Evolutionary conservation across 2,888 invertebrate species (phyloP).

Genomic region (Artemia sp.): DNA sequence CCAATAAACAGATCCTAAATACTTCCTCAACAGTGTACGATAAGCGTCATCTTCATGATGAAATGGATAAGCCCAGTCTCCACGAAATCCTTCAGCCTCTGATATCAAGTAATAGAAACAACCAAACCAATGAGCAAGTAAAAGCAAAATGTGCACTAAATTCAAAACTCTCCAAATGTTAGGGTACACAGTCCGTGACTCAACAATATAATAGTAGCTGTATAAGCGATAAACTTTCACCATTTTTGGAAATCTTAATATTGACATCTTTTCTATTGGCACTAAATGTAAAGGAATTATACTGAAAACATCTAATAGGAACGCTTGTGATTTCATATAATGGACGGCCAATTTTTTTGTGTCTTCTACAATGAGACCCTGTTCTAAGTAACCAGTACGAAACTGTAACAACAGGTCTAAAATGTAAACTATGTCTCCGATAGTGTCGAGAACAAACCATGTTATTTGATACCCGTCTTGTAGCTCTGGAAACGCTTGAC

Average conservation of each 20-base stretch:
- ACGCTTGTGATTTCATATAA: slow-evolving; percentile 65
- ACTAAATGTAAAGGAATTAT: slow-evolving; percentile 70
- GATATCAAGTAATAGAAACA: slow-evolving; percentile 90
- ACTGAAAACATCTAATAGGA: slow-evolving; percentile 63
- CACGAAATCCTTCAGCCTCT: slow-evolving; percentile 72
- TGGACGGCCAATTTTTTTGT: slow-evolving; percentile 72
- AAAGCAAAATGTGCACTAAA: slow-evolving; percentile 79
- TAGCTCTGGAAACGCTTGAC: slow-evolving; percentile 83
- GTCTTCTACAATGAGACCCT: slow-evolving; percentile 85
- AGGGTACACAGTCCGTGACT: slow-evolving; percentile 84
- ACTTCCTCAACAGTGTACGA: slow-evolving; percentile 74
- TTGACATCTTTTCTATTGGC: slow-evolving; percentile 43
- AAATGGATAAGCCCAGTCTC: slow-evolving; percentile 68
- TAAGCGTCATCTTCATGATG: slow-evolving; percentile 61
- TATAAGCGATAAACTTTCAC: slow-evolving; percentile 79
- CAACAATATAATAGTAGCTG: slow-evolving; percentile 87
- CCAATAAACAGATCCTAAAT: slow-evolving; percentile 88
- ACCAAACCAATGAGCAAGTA: slow-evolving; percentile 92
- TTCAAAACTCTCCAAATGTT: slow-evolving; percentile 91
- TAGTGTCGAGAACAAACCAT: slow-evolving; percentile 64
- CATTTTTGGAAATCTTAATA: slow-evolving; percentile 51
- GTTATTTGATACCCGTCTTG: slow-evolving; percentile 44
- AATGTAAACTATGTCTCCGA: slow-evolving; percentile 71
- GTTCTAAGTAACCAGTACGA: slow-evolving; percentile 83
- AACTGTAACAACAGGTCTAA: slow-evolving; percentile 78